These are phyloP conservation scores for Trachelus stipa DNA, from an alignment of 2,888 invertebrate genomes.

Conservation along the genomic window DNA sequence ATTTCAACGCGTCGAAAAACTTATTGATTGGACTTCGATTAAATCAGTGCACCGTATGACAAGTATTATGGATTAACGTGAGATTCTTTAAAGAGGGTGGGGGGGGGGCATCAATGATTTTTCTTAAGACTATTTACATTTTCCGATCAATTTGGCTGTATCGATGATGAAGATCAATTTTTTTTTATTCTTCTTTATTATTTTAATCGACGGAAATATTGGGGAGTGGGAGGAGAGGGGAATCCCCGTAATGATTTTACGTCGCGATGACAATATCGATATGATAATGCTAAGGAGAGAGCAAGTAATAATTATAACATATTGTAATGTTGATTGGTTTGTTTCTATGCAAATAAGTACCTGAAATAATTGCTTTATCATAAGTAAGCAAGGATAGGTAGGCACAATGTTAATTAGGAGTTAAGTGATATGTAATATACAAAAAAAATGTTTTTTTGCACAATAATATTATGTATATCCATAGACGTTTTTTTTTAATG, in stretches of 20 bases:
- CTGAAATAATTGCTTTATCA: constrained; percentile 29
- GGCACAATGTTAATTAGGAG: constrained; percentile 27
- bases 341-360: constrained; percentile 30
- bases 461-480: constrained; percentile 24
- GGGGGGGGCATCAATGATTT: too few species aligned
- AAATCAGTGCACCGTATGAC: background rate
- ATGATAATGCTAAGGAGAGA: constrained; percentile 15
- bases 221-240: background rate
- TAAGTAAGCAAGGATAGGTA: constrained; percentile 29
- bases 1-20: background rate
- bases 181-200: too few species aligned
- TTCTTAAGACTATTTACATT: background rate
- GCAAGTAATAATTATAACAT: constrained; percentile 20
- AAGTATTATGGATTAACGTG: background rate
- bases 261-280: background rate
- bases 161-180: background rate
- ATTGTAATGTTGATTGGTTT: constrained; percentile 26
- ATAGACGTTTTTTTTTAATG: background rate
- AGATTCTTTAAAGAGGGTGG: background rate
- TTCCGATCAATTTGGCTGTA: background rate
- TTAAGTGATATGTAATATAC: constrained; percentile 30
- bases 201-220: background rate
- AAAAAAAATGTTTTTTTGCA: constrained; percentile 21
- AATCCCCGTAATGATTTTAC: background rate
- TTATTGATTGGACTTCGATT: background rate